These are phyloP conservation scores for Phylloscopus whistleri DNA, from an alignment of 2,113 vertebrate genomes.

Conservation along the genomic window DNA sequence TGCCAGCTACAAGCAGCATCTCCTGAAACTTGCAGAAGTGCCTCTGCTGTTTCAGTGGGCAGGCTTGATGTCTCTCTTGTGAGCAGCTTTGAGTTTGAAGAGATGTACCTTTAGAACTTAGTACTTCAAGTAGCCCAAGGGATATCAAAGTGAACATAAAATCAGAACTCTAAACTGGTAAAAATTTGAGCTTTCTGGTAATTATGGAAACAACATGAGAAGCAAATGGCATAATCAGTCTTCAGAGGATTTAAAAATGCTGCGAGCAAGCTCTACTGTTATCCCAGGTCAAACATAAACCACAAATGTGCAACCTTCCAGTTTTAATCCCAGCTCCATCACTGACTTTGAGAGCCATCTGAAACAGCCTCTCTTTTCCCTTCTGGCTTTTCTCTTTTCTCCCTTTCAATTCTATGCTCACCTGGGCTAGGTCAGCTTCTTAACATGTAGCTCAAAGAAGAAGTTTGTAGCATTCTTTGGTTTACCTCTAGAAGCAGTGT, in stretches of 20 bases:
- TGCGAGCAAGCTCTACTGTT: neutral
- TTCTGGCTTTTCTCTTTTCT: neutral
- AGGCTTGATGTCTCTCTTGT: neutral
- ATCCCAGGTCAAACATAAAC: slow-evolving; percentile 20
- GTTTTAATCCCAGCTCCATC: neutral
- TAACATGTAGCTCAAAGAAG: neutral
- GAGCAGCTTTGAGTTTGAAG: neutral
- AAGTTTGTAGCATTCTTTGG: neutral
- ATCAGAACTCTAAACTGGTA: neutral
- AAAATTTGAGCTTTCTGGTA: slow-evolving; percentile 33
- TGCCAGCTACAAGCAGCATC: neutral
- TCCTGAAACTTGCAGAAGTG: neutral
- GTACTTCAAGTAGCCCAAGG: neutral
- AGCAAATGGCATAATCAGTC: slow-evolving; percentile 21
- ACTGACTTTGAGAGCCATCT: neutral
- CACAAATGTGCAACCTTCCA: neutral
- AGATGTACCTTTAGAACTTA: neutral
- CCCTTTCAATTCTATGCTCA: neutral
- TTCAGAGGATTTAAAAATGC: neutral
- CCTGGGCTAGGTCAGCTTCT: neutral
- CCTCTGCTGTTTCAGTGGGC: neutral
- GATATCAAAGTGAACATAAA: slow-evolving; percentile 15
- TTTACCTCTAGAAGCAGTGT: neutral
- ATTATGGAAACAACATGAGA: slow-evolving; percentile 37
- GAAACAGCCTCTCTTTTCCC: neutral